Percentiles rank a stretch among this genome's conserved stretches.
phyloP scores from a whole-genome alignment of 2,113 vertebrate species.

The Eublepharis macularius region DNA sequence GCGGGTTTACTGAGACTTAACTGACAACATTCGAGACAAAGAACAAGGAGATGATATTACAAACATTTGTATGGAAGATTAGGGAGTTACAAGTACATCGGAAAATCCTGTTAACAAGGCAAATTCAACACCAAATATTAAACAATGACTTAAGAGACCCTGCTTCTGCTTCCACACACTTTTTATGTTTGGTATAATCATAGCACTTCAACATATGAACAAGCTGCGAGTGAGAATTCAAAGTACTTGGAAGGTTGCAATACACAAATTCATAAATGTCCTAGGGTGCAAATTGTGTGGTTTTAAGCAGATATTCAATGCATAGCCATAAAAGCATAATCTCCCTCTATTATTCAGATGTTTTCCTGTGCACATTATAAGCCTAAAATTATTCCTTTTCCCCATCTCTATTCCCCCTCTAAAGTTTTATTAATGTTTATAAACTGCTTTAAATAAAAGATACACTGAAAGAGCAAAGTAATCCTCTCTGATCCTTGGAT shows the following conservation, averaged over 20 bases:
- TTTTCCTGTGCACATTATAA: slow-evolving; percentile 58
- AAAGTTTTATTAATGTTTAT: slow-evolving; percentile 74
- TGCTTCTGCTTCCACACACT: slow-evolving; percentile 31
- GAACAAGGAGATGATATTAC: slow-evolving; percentile 6
- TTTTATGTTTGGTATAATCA: slow-evolving; percentile 7
- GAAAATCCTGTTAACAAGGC: slow-evolving; percentile 57
- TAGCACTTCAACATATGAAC: slow-evolving; percentile 36
- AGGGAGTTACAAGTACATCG: slow-evolving; percentile 44
- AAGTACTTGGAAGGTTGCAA: slow-evolving; percentile 31
- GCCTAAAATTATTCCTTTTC: slow-evolving; percentile 70
- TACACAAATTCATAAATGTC: slow-evolving; percentile 60
- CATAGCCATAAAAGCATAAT: slow-evolving; percentile 74
- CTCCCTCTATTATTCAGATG: slow-evolving; percentile 62
- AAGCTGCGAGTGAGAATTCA: slow-evolving; percentile 31
- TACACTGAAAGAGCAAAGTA: slow-evolving; percentile 61
- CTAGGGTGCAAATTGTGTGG: slow-evolving; percentile 55
- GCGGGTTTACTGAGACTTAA: slow-evolving; percentile 40
- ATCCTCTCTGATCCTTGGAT: slow-evolving; percentile 63
- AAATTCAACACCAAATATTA: slow-evolving; percentile 51
- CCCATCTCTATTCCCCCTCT: slow-evolving; percentile 55
- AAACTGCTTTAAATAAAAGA: slow-evolving; percentile 72
- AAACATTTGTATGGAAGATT: slow-evolving; percentile 53
- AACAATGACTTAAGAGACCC: slow-evolving; percentile 11
- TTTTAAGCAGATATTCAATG: slow-evolving; percentile 62
- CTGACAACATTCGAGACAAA: slow-evolving; percentile 48